These are phyloP conservation scores for Lutjanus erythropterus DNA, from an alignment of 2,113 vertebrate genomes.

Conservation along the genomic window DNA sequence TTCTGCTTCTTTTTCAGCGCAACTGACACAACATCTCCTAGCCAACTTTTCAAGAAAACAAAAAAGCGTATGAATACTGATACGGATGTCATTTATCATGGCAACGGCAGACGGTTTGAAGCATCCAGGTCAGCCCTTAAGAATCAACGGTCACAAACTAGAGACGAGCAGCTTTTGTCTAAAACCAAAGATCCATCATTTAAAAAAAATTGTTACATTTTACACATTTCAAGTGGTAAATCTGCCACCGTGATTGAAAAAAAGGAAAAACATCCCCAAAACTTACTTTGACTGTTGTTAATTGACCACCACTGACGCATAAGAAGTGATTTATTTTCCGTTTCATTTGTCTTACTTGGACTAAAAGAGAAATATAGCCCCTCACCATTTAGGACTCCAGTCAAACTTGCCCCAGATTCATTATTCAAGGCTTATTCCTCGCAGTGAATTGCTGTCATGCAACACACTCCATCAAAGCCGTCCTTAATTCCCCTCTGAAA, in stretches of 20 bases:
- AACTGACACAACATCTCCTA: too few relatives aligned
- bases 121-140: too few relatives aligned
- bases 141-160: too few relatives aligned
- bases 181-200: background rate
- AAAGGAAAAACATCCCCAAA: background rate
- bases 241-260: background rate
- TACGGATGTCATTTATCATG: too few relatives aligned
- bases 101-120: too few relatives aligned
- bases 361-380: conserved; percentile 15
- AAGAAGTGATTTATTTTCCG: conserved; percentile 22
- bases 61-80: too few relatives aligned
- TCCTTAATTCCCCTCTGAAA: conserved; percentile 63
- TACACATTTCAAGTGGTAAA: background rate
- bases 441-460: conserved; percentile 56
- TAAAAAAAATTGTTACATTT: background rate
- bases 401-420: conserved; percentile 65
- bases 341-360: conserved; percentile 40
- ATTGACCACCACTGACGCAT: conserved; percentile 7
- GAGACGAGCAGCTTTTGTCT: background rate
- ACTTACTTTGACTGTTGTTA: background rate
- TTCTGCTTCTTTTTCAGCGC: too few relatives aligned
- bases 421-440: conserved; percentile 61
- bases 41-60: too few relatives aligned
- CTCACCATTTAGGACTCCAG: conserved; percentile 16
- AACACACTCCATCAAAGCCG: conserved; percentile 57